A percentile compares a stretch with the other conserved stretches of the same genome.
Evolutionary conservation across 2,888 invertebrate genomes (phyloP).

Genomic region (Penaeus monodon): DNA sequence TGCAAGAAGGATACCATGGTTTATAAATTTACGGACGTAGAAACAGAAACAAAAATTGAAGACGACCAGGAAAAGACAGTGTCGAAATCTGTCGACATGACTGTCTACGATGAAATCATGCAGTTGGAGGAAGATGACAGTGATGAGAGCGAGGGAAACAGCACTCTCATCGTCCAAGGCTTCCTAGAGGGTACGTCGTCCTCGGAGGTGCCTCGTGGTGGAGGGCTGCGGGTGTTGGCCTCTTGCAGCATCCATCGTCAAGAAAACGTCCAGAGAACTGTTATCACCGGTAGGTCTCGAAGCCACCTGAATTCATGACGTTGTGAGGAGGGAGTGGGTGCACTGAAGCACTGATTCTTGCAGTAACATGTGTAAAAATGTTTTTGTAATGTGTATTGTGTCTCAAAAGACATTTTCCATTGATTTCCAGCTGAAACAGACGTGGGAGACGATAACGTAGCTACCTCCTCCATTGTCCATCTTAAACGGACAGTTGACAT

Average conservation of each 20-base stretch:
- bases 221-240: slow-evolving; percentile 31
- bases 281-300: slow-evolving; percentile 39
- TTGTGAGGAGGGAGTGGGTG: too few relatives aligned
- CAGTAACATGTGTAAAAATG: too few relatives aligned
- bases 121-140: background rate
- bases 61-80: slow-evolving; percentile 29
- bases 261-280: slow-evolving; percentile 36
- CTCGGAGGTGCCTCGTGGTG: slow-evolving; percentile 22
- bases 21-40: slow-evolving; percentile 15
- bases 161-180: slow-evolving; percentile 5
- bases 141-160: slow-evolving; percentile 1
- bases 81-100: slow-evolving; percentile 28
- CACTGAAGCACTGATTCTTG: too few relatives aligned
- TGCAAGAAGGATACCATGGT: slow-evolving; percentile 11
- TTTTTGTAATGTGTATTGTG: too few relatives aligned
- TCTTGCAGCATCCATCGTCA: slow-evolving; percentile 46
- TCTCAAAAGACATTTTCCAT: too few relatives aligned
- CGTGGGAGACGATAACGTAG: slow-evolving; percentile 40
- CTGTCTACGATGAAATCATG: slow-evolving; percentile 29
- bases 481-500: slow-evolving; percentile 37
- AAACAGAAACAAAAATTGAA: slow-evolving; percentile 18
- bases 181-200: slow-evolving; percentile 10
- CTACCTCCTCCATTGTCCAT: slow-evolving; percentile 41
- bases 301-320: background rate
- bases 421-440: slow-evolving; percentile 44